phyloP scores from a whole-genome alignment of 2,888 invertebrate species.

The Spisula solida region DNA sequence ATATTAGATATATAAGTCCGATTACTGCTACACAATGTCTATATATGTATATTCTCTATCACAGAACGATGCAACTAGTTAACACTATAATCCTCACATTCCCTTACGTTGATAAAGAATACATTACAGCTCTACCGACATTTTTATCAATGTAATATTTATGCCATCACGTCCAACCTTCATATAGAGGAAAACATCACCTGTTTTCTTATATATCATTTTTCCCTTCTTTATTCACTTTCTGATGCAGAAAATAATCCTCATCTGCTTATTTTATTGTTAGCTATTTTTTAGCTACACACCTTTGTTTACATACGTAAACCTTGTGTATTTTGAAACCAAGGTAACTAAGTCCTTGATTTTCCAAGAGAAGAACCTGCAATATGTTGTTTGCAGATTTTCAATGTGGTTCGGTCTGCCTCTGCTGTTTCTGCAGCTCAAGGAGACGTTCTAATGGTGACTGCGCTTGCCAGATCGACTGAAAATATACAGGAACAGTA shows the following conservation, averaged over 20 bases:
- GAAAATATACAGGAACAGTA: conserved; percentile 82
- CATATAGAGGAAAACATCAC: background rate
- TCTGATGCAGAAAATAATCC: background rate
- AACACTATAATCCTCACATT: background rate
- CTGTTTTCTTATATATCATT: conserved; percentile 17
- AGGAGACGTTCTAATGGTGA: conserved; percentile 93
- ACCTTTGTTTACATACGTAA: conserved; percentile 24
- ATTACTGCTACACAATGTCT: background rate
- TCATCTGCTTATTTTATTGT: background rate
- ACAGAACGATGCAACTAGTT: conserved; percentile 6
- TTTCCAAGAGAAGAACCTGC: conserved; percentile 50
- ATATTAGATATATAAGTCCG: background rate
- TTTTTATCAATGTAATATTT: background rate
- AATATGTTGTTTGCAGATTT: conserved; percentile 46
- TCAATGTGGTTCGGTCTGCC: conserved; percentile 87
- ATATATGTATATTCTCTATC: background rate
- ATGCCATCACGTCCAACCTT: background rate
- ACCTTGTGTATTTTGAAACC: conserved; percentile 32
- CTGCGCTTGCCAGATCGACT: conserved; percentile 93
- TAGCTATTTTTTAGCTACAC: conserved; percentile 4
- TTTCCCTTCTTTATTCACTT: background rate
- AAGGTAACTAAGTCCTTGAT: conserved; percentile 58
- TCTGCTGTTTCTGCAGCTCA: conserved; percentile 91
- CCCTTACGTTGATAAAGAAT: background rate
- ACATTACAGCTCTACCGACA: background rate